phyloP scores from a whole-genome alignment of 1,140 invertebrate genomes.

The Rhagoletis zephyria region DNA sequence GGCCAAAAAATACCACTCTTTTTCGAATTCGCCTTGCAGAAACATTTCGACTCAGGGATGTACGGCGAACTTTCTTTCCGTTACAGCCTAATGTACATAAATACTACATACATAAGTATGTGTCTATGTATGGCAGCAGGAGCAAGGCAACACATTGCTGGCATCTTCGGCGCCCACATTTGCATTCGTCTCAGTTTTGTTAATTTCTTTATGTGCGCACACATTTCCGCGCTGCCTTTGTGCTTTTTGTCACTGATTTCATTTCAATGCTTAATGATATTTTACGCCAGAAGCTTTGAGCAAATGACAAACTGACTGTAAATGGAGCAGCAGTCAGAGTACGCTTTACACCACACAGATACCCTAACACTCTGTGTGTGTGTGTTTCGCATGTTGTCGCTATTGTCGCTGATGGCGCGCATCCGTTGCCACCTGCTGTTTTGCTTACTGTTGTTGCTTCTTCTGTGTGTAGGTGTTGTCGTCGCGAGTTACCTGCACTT shows the following conservation, averaged over 20 bases:
- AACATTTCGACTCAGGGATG: too few species aligned
- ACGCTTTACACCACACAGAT: too few species aligned
- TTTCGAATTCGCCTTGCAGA: too few species aligned
- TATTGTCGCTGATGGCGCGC: neutral
- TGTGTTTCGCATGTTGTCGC: neutral
- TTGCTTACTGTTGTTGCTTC: neutral
- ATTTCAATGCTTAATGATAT: slow-evolving; percentile 50
- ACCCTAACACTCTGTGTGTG: neutral
- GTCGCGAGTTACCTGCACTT: slow-evolving; percentile 43
- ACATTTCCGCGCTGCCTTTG: neutral
- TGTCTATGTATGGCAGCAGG: too few species aligned
- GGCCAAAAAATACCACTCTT: too few species aligned
- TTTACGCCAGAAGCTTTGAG: slow-evolving; percentile 29
- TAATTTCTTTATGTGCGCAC: neutral
- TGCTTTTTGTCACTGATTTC: slow-evolving; percentile 47
- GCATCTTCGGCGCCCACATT: neutral
- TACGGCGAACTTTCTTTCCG: too few species aligned
- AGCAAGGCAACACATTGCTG: neutral
- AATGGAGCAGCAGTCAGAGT: neutral
- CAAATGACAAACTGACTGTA: neutral
- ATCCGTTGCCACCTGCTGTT: neutral
- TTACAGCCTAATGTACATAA: too few species aligned
- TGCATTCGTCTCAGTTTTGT: neutral
- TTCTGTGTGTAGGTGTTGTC: neutral
- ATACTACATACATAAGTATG: neutral